Evolutionary conservation across 1,140 invertebrate genomes (phyloP).

Genomic region (Zaprionus ghesquierei): DNA sequence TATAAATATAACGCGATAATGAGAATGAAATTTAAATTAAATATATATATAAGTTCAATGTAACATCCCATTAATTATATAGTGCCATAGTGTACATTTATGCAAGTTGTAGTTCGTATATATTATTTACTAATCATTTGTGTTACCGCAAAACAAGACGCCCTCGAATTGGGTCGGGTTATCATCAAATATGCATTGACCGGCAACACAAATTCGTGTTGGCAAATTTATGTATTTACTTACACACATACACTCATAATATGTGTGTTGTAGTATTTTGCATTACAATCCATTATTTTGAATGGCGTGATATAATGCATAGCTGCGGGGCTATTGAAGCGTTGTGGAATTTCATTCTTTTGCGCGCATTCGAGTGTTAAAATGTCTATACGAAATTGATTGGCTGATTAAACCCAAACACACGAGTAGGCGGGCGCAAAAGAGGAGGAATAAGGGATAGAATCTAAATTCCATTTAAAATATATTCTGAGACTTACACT

Average conservation of each 20-base stretch:
- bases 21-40: no score
- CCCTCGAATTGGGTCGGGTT: neutral
- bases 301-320: slow-evolving; percentile 12
- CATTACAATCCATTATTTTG: slow-evolving; percentile 35
- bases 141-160: neutral
- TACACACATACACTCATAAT: neutral
- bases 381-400: slow-evolving; percentile 77
- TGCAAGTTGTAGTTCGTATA: neutral
- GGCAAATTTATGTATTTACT: neutral
- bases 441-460: neutral
- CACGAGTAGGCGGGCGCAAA: slow-evolving; percentile 12
- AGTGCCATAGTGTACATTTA: neutral
- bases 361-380: slow-evolving; percentile 65
- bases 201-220: neutral
- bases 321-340: slow-evolving; percentile 21
- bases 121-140: neutral
- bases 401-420: slow-evolving; percentile 70
- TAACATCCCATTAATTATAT: no score
- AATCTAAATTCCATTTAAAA: slow-evolving; percentile 32
- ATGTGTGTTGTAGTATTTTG: slow-evolving; percentile 8
- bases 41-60: no score
- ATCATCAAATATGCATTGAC: neutral
- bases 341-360: slow-evolving; percentile 59
- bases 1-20: no score
- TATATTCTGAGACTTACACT: slow-evolving; percentile 4